Percentiles rank a stretch among this genome's conserved stretches.
Evolutionary conservation across 2,888 invertebrate genomes (phyloP).

Genomic region (Elysia crispata): DNA sequence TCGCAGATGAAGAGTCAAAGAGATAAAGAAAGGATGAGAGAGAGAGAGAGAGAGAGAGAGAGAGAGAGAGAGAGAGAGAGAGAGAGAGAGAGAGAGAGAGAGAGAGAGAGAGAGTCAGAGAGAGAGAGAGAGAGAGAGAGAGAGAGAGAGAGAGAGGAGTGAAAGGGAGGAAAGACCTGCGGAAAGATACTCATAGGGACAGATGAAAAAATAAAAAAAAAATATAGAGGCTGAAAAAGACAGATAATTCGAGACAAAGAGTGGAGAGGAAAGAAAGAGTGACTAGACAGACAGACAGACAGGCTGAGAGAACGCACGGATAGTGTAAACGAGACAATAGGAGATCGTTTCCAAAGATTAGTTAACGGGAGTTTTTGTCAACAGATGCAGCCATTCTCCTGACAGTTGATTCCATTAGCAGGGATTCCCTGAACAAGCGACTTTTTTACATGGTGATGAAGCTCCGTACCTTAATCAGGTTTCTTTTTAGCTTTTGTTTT

Average conservation of each 20-base stretch:
- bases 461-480: too few species aligned
- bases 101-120: conserved; percentile 15
- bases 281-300: conserved; percentile 15
- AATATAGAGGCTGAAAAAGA: conserved; percentile 24
- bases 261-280: conserved; percentile 9
- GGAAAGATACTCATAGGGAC: too few species aligned
- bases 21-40: neutral
- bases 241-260: neutral
- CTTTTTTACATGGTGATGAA: too few species aligned
- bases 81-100: conserved; percentile 30
- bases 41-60: conserved; percentile 4
- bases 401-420: too few species aligned
- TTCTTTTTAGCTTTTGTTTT: too few species aligned
- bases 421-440: too few species aligned
- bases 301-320: neutral
- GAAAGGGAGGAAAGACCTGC: conserved; percentile 9
- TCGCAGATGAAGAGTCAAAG: too few species aligned
- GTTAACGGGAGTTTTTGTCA: too few species aligned
- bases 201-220: conserved; percentile 6
- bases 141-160: conserved; percentile 23
- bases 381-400: too few species aligned
- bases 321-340: too few species aligned
- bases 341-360: too few species aligned
- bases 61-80: neutral
- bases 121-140: conserved; percentile 10